Conservation (phyloP, 2,888 invertebrate genomes). For the Theristus sp. region DNA sequence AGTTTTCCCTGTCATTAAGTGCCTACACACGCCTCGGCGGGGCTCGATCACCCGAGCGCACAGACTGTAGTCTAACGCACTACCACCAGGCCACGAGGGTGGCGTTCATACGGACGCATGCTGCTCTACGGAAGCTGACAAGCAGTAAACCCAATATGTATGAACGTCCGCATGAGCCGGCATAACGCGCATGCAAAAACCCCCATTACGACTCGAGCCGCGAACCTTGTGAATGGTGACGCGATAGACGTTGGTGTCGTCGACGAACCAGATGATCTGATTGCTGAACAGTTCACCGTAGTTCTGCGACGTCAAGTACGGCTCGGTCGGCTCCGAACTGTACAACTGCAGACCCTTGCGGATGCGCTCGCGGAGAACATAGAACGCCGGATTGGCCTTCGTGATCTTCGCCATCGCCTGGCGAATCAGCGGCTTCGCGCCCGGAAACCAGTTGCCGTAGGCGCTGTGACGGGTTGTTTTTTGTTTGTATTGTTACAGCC, state of each 20-base stretch:
- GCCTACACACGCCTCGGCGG: no score
- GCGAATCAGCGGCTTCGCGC: conserved; percentile 90
- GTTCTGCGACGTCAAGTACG: conserved; percentile 94
- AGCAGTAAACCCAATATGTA: no score
- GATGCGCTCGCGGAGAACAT: conserved; percentile 87
- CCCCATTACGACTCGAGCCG: no score
- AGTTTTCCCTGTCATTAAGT: no score
- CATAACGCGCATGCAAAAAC: no score
- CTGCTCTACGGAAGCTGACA: no score
- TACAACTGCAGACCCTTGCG: conserved; percentile 89
- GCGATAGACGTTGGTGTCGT: conserved; percentile 96
- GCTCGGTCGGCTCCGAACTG: conserved; percentile 96
- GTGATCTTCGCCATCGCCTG: conserved; percentile 96
- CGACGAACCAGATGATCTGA: conserved; percentile 99
- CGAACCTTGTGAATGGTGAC: conserved; percentile 84
- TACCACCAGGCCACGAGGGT: no score
- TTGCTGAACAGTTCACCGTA: conserved; percentile 99
- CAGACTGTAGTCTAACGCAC: no score
- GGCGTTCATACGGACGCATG: no score
- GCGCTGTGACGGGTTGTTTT: conserved; percentile 45
- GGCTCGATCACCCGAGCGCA: no score
- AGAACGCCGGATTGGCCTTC: conserved; percentile 97
- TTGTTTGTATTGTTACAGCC: no score
- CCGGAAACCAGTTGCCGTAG: conserved; percentile 99
- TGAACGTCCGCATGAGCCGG: no score